phyloP scores from a whole-genome alignment of 2,888 invertebrate species.

The Zeuzera pyrina region DNA sequence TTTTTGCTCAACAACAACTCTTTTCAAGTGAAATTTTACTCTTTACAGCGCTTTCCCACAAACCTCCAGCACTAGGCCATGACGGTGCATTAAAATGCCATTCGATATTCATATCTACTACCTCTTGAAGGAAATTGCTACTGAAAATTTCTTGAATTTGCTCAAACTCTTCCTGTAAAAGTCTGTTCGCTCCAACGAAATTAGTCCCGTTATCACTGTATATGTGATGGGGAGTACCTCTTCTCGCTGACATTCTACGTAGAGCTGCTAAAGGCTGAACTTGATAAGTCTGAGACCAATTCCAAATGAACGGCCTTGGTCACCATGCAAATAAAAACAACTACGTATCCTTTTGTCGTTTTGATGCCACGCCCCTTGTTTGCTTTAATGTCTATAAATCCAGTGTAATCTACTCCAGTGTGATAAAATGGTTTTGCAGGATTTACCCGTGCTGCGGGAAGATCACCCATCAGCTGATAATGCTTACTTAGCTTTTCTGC shows the following conservation, averaged over 20 bases:
- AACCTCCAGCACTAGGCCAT: slow-evolving; percentile 2
- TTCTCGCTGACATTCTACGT: too few relatives aligned
- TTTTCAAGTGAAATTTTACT: slow-evolving; percentile 6
- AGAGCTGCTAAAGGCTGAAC: slow-evolving; percentile 8
- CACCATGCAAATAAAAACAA: too few relatives aligned
- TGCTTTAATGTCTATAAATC: slow-evolving; percentile 9
- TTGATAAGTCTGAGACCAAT: slow-evolving; percentile 7
- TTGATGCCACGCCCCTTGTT: slow-evolving; percentile 14
- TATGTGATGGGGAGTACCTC: too few relatives aligned
- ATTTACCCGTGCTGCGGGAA: too few relatives aligned
- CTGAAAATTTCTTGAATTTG: slow-evolving; percentile 2
- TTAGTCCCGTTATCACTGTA: too few relatives aligned
- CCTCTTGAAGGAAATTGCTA: slow-evolving; percentile 2
- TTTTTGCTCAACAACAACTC: slow-evolving; percentile 6
- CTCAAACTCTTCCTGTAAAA: slow-evolving; percentile 7
- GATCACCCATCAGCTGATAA: too few relatives aligned
- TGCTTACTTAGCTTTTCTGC: slow-evolving; percentile 9
- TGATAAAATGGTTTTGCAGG: too few relatives aligned
- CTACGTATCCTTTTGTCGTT: too few relatives aligned
- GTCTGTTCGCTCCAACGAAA: too few relatives aligned
- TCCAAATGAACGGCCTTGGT: too few relatives aligned
- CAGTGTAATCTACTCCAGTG: slow-evolving; percentile 14
- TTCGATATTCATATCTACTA: slow-evolving; percentile 5
- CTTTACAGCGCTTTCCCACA: slow-evolving; percentile 2
- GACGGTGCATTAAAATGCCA: too few relatives aligned